These are phyloP conservation scores for Terrapene triunguis DNA, from an alignment of 2,113 vertebrate species.

Conservation along the genomic window DNA sequence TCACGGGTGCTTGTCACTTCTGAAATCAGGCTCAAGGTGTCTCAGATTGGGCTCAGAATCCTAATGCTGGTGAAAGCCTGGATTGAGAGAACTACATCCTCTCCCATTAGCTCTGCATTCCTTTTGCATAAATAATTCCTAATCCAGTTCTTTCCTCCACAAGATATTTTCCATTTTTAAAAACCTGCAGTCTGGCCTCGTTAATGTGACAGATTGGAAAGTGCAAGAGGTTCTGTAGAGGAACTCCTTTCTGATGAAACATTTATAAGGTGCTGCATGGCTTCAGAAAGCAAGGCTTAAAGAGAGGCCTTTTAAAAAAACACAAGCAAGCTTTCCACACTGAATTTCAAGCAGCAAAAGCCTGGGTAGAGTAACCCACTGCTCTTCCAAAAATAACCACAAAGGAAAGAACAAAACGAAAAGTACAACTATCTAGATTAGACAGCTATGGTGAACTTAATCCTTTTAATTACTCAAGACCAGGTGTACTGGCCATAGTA, in stretches of 20 bases:
- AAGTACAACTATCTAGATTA: background rate
- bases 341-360: slow-evolving; percentile 55
- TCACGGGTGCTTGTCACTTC: background rate
- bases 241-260: slow-evolving; percentile 59
- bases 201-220: slow-evolving; percentile 52
- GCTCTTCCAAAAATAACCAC: slow-evolving; percentile 22
- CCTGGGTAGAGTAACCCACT: slow-evolving; percentile 63
- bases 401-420: slow-evolving; percentile 47
- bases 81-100: fast-evolving
- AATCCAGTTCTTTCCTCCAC: background rate
- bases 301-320: background rate
- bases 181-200: slow-evolving; percentile 22
- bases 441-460: background rate
- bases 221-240: background rate
- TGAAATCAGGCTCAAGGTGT: background rate
- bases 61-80: background rate
- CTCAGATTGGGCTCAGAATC: background rate
- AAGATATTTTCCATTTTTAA: background rate
- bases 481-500: background rate
- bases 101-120: background rate
- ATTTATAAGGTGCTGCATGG: slow-evolving; percentile 63
- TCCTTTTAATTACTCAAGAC: background rate
- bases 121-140: background rate
- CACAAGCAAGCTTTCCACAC: slow-evolving; percentile 45
- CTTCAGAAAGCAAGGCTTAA: slow-evolving; percentile 56